Percentiles rank a stretch among this genome's conserved stretches.
These are phyloP conservation scores for Calyptommatus sinebrachiatus DNA, from an alignment of 2,113 vertebrate species.

Conservation along the genomic window DNA sequence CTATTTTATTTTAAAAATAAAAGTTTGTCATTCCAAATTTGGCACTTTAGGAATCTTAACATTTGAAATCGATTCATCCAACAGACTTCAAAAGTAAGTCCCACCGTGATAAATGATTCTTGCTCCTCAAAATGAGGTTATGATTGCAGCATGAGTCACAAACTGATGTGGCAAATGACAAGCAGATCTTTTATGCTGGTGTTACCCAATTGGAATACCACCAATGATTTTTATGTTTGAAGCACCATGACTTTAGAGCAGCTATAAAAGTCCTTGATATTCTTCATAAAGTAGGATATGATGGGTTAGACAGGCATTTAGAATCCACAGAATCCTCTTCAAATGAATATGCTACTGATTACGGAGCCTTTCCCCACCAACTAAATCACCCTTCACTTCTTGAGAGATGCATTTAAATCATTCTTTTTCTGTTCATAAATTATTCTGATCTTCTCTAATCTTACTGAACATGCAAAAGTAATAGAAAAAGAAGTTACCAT, in stretches of 20 bases:
- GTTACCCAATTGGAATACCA: neutral
- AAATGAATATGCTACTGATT: conserved; percentile 5
- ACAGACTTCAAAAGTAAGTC: too few relatives aligned
- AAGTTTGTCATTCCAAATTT: too few relatives aligned
- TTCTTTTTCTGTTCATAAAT: conserved; percentile 13
- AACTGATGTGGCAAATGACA: neutral
- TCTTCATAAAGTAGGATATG: neutral
- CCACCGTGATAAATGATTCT: too few relatives aligned
- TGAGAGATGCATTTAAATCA: conserved; percentile 8
- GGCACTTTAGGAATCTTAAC: too few relatives aligned
- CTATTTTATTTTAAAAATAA: too few relatives aligned
- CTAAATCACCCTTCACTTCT: conserved; percentile 4
- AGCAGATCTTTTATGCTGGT: neutral
- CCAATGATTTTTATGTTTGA: neutral
- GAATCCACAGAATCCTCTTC: neutral
- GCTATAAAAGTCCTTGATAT: neutral
- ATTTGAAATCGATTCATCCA: too few relatives aligned
- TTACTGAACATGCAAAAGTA: neutral
- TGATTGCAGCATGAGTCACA: neutral
- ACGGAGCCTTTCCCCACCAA: neutral
- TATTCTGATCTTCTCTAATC: neutral
- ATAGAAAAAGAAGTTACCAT: too few relatives aligned
- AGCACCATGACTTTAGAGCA: neutral
- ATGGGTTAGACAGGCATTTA: neutral
- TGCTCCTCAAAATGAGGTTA: too few relatives aligned